Base-by-base conservation (phyloP, 2,113 vertebrate genomes). In the Amphiprion ocellaris region DNA sequence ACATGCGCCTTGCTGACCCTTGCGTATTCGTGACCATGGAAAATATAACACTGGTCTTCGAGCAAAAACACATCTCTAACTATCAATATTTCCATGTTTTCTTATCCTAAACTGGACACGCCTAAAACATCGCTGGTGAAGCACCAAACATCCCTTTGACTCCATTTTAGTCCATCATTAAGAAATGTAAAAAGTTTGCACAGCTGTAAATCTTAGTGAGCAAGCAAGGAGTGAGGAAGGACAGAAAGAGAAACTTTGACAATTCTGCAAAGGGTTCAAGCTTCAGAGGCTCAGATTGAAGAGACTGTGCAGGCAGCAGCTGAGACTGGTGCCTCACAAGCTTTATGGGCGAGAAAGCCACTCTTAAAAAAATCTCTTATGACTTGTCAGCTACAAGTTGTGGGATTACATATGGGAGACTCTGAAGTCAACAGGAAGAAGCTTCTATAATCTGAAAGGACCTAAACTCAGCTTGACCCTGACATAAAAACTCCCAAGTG, bases 231-330 rank as follows among this genome's bases (percentile, higher is more conserved):
- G 16, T 54, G 30, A 74, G 56, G 12, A 47, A 62, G 64, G 53
- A 63, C 4, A 54, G 21, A 19, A 50, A 63, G 54, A 28, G 17
- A 39, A 49, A 49, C 47, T 3, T 19, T 23, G 58, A 37, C 33
- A 37, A 37, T 9, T 15, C 41, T 44, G 41, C 33, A 15, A 44
- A 15, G 4, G 41, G 15, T 44, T 12, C 12, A 15, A 58, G 54
- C 24, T 58, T 19, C 44, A 10, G 11, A n/a, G 11, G 4, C 28
- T 58, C 8, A 0, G 52, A 56, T 16, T 30, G 53, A 46, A 28
- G 24, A 26, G 68, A n/a, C 53, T 39, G 49, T 56, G 39, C 68
- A 58, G 39, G n/a, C 17, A 58, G n/a, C 69, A 39, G n/a, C 19
- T 71, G 41, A 60, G 21, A 9, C 54, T 37, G 21, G 37, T 46